A percentile compares a stretch with the other conserved stretches of the same genome.
These are phyloP conservation scores for Alca torda DNA, from an alignment of 2,797 vertebrate species.

Conservation along the genomic window DNA sequence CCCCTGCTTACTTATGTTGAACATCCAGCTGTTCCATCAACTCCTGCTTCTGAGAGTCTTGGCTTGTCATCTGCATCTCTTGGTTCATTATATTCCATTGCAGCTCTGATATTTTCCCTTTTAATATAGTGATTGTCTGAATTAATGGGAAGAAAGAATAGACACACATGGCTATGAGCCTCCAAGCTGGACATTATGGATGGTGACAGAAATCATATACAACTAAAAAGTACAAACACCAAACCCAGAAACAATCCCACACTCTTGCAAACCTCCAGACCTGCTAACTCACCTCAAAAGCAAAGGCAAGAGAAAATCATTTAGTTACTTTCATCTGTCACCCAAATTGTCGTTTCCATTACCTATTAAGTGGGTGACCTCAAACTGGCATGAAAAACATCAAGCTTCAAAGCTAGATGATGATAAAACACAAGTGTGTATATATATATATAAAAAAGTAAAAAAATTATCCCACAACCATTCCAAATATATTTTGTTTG, in stretches of 20 bases:
- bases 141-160: neutral
- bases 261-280: neutral
- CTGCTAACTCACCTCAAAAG: neutral
- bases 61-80: constrained; percentile 76
- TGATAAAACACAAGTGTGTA: neutral
- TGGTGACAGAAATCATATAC: neutral
- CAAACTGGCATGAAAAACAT: neutral
- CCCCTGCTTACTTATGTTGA: constrained; percentile 81
- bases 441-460: neutral
- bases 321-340: neutral
- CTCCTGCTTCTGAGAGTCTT: constrained; percentile 78
- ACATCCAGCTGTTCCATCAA: constrained; percentile 84
- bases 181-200: neutral
- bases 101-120: constrained; percentile 77
- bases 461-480: neutral
- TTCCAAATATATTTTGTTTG: neutral
- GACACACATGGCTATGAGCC: neutral
- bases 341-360: neutral
- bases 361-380: neutral
- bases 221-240: neutral
- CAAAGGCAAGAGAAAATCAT: neutral
- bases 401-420: neutral
- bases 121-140: constrained; percentile 74
- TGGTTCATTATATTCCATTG: constrained; percentile 78
- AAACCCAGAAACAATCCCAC: neutral